Base-by-base conservation (phyloP, 2,113 vertebrate genomes). In the Mormyrus lacerda region DNA sequence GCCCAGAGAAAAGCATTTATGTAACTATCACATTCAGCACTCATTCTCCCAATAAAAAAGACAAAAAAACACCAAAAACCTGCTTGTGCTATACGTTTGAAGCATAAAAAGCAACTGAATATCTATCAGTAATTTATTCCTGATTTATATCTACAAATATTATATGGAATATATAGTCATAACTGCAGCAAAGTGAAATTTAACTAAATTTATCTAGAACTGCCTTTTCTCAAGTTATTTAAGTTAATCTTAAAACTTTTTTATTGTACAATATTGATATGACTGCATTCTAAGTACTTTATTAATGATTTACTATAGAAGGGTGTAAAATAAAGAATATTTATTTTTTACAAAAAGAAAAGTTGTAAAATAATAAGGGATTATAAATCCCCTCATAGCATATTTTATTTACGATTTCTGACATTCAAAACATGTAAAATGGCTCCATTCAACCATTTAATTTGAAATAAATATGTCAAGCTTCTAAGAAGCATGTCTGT, bases 371-470 rank as follows among this genome's bases (percentile, higher is more conserved):
- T 47, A 83, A 83, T 44, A 44, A 45, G 19, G 42, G 35, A 83
- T 42, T 83, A 83, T n/a, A 45, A 42, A 83, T 15, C 9, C n/a
- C 84, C 13, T 86, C 90, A 91, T 89, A 93, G 90, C 89, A 91
- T 88, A 90, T 92, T 92, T 93, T 93, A 90, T 91, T 93, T 89
- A 91, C 92, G 85, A 89, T 85, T 91, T 85, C 76, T 92, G 92
- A 93, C 91, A 93, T 88, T 85, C 51, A 91, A 91, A 84, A 94
- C 91, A 91, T 92, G 90, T 92, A 92, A 92, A 88, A 89, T 90
- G 89, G 91, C 91, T 91, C 50, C 88, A 92, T 94, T 91, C 87
- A 88, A 92, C 93, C 91, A 90, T 92, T 89, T 79, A 76, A 88
- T 93, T 83, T 91, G 76, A 93, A 92, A 90, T 27, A 90, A 91